Evolutionary conservation across 2,113 vertebrate species (phyloP).

Genomic region (Triplophysa dalaica): DNA sequence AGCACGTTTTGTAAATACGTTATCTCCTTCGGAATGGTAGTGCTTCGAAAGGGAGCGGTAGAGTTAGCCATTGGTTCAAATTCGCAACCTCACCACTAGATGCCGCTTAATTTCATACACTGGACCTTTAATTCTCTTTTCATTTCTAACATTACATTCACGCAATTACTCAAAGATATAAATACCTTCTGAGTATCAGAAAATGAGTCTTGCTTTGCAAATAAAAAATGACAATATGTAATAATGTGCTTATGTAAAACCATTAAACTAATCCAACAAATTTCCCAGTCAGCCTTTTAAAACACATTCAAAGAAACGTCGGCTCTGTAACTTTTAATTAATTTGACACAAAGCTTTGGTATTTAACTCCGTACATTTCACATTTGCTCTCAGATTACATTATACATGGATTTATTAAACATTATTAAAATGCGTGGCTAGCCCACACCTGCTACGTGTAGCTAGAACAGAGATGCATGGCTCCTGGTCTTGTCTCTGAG

Average conservation of each 20-base stretch:
- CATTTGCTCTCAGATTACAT: not conserved
- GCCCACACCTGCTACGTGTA: not conserved
- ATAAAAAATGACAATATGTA: not conserved
- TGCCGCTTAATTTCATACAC: no score
- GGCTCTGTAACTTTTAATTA: not conserved
- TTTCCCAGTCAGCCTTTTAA: no score
- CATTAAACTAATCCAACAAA: not conserved
- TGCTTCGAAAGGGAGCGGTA: no score
- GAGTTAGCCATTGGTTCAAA: no score
- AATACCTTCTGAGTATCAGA: not conserved
- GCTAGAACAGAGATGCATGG: not conserved
- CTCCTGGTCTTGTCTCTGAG: conserved; percentile 2
- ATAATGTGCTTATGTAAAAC: not conserved
- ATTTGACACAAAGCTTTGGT: not conserved
- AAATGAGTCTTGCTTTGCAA: not conserved
- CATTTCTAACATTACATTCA: not conserved
- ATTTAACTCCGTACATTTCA: not conserved
- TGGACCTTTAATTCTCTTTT: not conserved
- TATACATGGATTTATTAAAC: not conserved
- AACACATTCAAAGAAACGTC: no score
- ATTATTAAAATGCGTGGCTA: not conserved
- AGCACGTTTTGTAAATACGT: no score
- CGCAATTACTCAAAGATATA: not conserved
- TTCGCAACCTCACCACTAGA: no score
- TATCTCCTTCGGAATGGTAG: no score